Conservation (phyloP, 53 echinoderm and acorn worm genomes). For the Arbacia lixula region DNA sequence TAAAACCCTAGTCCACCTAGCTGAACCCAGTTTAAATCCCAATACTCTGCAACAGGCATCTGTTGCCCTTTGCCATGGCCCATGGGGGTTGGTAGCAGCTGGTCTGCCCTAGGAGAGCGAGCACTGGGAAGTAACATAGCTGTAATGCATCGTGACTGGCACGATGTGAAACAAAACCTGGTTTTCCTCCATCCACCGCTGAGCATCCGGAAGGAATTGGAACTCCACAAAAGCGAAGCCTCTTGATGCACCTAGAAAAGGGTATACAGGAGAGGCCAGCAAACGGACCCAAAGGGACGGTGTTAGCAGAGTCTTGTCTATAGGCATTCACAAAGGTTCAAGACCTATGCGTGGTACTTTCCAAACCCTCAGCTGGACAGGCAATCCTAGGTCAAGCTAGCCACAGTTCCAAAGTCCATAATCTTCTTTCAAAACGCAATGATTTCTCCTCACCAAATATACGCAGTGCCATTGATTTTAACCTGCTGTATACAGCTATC, state of each 20-base stretch:
- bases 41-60: conserved; percentile 48
- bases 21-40: too few species aligned
- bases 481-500: background rate
- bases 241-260: conserved; percentile 98
- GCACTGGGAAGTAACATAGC: background rate
- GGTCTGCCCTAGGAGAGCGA: too few species aligned
- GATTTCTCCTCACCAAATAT: too few species aligned
- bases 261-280: conserved; percentile 73
- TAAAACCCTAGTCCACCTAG: too few species aligned
- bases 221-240: conserved; percentile 99
- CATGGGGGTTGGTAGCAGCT: too few species aligned
- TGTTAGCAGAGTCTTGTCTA: conserved; percentile 42
- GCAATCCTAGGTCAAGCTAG: conserved; percentile 21
- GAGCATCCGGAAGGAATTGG: conserved; percentile 98
- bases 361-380: conserved; percentile 26
- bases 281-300: conserved; percentile 53
- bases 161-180: conserved; percentile 86
- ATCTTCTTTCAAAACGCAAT: background rate
- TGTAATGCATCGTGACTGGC: conserved; percentile 25
- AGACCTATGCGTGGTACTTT: conserved; percentile 14
- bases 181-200: conserved; percentile 99
- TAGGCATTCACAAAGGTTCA: conserved; percentile 25
- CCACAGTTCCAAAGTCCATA: background rate
- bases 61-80: conserved; percentile 4
- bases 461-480: too few species aligned